Evolutionary conservation across 2,113 vertebrate genomes (phyloP).

Genomic region (Nanger granti): DNA sequence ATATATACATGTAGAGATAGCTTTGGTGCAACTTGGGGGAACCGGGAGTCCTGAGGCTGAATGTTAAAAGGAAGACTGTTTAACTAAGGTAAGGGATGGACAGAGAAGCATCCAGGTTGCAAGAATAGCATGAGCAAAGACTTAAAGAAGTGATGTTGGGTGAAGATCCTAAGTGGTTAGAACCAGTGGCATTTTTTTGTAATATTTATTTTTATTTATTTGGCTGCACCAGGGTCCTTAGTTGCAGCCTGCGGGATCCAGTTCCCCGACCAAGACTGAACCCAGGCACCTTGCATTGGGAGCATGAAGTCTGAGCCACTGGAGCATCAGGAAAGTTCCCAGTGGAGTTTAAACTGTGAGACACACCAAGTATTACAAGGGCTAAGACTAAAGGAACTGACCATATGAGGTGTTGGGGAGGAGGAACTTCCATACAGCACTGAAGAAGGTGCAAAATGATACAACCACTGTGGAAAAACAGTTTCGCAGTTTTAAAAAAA

Average conservation of each 20-base stretch:
- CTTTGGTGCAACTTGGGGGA: neutral
- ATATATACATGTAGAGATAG: neutral
- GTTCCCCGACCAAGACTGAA: neutral
- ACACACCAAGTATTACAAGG: neutral
- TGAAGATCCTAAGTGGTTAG: neutral
- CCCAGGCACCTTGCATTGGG: neutral
- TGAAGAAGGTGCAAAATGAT: neutral
- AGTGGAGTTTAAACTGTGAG: neutral
- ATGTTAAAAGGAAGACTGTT: neutral
- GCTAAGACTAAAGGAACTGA: neutral
- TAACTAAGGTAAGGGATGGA: neutral
- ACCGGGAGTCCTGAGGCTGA: neutral
- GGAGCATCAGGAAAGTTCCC: neutral
- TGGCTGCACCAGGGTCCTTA: neutral
- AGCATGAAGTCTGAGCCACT: neutral
- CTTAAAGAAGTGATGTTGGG: neutral
- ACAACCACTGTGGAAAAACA: neutral
- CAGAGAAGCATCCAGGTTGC: neutral
- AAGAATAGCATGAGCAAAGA: neutral
- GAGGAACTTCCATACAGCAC: rapidly evolving
- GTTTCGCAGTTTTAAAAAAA: neutral
- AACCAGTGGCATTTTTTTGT: neutral
- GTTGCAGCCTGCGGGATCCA: neutral
- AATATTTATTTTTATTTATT: neutral
- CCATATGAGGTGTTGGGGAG: neutral